Conservation (phyloP, 1,140 invertebrate species). For the Leptonema lineaticorne region DNA sequence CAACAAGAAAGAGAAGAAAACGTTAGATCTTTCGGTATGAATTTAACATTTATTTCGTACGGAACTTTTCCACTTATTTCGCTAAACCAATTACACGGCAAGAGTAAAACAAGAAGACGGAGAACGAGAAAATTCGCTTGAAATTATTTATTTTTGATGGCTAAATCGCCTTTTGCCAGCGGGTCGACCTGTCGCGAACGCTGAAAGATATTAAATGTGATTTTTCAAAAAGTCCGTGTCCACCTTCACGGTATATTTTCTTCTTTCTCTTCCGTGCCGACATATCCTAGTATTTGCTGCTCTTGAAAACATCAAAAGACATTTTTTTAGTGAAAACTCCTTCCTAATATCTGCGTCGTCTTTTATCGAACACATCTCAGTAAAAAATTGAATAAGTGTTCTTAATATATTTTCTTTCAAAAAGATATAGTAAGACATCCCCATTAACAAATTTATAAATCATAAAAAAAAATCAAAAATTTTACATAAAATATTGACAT, state of each 20-base stretch:
- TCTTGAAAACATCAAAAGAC: slow-evolving; percentile 11
- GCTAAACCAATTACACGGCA: background rate
- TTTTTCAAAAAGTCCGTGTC: slow-evolving; percentile 10
- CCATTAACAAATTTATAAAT: too few relatives aligned
- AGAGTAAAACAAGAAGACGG: background rate
- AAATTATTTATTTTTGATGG: background rate
- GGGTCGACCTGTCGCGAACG: background rate
- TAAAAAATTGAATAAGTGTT: too few relatives aligned
- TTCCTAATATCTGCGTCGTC: slow-evolving; percentile 10
- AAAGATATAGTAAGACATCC: too few relatives aligned
- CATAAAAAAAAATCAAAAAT: too few relatives aligned
- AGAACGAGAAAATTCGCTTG: background rate
- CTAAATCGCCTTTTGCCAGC: background rate
- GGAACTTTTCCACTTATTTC: background rate
- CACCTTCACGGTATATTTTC: slow-evolving; percentile 8
- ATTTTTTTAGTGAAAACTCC: background rate
- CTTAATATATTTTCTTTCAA: too few relatives aligned
- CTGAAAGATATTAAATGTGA: slow-evolving; percentile 13
- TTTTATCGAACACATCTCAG: slow-evolving; percentile 19
- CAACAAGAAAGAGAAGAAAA: background rate
- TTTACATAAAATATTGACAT: too few relatives aligned
- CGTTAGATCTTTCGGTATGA: background rate
- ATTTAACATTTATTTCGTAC: background rate
- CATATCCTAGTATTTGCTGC: too few relatives aligned
- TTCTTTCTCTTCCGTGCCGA: too few relatives aligned